phyloP scores from a whole-genome alignment of 2,113 vertebrate genomes.

The Glaucidium brasilianum region DNA sequence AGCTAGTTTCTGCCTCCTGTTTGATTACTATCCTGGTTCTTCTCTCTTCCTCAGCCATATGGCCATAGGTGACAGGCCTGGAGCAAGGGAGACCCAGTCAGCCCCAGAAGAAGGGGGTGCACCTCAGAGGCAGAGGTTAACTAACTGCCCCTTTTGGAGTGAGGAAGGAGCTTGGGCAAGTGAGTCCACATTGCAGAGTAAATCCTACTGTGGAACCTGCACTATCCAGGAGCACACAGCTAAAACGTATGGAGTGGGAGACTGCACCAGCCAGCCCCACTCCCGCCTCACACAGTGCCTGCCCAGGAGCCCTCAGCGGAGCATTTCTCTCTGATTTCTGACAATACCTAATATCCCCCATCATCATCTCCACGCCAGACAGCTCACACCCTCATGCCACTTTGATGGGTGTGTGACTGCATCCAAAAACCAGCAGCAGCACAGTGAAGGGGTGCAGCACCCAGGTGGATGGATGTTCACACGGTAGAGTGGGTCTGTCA shows the following conservation, averaged over 20 bases:
- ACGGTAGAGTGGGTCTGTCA: neutral
- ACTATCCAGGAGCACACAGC: neutral
- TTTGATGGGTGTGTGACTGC: neutral
- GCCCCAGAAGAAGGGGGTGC: neutral
- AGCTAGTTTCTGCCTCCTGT: neutral
- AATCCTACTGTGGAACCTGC: neutral
- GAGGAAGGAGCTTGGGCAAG: neutral
- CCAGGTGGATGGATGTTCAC: neutral
- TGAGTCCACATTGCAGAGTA: neutral
- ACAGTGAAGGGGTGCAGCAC: neutral
- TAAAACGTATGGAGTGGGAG: accelerated
- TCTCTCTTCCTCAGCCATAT: neutral
- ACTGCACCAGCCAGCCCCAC: accelerated
- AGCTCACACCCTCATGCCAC: neutral
- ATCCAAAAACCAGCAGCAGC: neutral
- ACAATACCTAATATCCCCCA: neutral
- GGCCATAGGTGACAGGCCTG: neutral
- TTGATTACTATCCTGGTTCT: neutral
- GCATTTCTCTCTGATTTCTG: neutral
- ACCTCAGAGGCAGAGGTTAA: neutral
- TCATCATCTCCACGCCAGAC: neutral
- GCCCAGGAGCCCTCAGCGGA: accelerated
- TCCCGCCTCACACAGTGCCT: neutral
- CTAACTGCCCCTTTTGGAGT: neutral
- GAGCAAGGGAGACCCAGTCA: neutral